Base-by-base conservation (phyloP, 1,140 invertebrate genomes). In the Leguminivora glycinivorella region DNA sequence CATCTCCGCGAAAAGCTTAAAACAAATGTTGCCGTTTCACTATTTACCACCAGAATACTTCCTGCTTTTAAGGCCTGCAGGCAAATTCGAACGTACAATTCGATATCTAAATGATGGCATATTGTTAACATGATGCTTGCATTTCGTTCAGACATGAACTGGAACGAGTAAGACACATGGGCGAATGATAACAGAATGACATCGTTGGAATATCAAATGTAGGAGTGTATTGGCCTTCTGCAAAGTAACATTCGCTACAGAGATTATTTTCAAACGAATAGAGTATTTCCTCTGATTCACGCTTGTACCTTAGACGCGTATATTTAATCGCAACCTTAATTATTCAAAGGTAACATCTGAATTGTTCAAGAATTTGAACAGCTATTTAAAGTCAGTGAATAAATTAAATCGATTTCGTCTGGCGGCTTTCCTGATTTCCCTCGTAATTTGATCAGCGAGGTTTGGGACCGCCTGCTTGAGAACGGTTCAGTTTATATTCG, bases 401-500 rank as follows among this genome's bases (percentile, higher is more conserved):
- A 58, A 72, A 74, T 72, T 63, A 70, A 76, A 83, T 81, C 76
- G 74, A 79, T 77, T 74, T 71, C 67, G 26, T 31, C 25, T n/a
- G 67, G 68, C 67, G 75, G 76, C 74, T 74, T 78, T 75, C 70
- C 75, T 78, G 78, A 79, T 76, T 79, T 79, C 72, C 70, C 69
- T 69, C 56, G 70, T 74, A 73, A 84, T 84, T 81, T 79, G 80
- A 85, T 85, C 75, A 82, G 70, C 70, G 69, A 81, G 75, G 73
- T 79, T 79, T 70, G 24, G 70, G 75, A 74, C 71, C 78, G 74
- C 72, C 82, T 84, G 77, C 77, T 83, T 73, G 76, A 70, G 73
- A 84, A 77, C 72, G 79, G 79, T 84, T 84, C 81, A 83, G 82
- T 87, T 87, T 88, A 87, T 87, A 85, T 89, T 85, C 85, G 88